Conservation (phyloP, 2,888 invertebrate species). For the Lasioglossum leucozonium region DNA sequence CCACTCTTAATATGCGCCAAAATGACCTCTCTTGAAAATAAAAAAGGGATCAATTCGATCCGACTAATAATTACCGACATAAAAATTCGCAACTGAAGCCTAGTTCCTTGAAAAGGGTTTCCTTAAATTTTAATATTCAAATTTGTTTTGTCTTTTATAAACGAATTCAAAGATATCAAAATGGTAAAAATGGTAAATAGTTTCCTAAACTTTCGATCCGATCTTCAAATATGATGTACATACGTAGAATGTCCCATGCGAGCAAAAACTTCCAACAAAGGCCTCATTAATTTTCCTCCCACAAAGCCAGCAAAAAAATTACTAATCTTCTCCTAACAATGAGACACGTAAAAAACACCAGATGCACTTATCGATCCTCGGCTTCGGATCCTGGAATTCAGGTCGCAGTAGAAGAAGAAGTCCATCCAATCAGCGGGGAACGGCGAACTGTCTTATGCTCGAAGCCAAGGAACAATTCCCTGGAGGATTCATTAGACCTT, state of each 20-base stretch:
- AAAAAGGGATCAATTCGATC: neutral
- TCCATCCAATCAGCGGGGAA: neutral
- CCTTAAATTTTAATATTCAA: neutral
- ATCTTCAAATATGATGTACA: too few species aligned
- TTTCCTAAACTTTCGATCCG: neutral
- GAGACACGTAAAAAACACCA: neutral
- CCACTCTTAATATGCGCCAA: too few species aligned
- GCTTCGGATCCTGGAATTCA: neutral
- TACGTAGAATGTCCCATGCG: too few species aligned
- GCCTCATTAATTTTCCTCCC: neutral
- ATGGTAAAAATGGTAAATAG: neutral
- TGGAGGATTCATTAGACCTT: slow-evolving; percentile 21
- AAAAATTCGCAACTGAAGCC: neutral
- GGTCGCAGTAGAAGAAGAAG: neutral
- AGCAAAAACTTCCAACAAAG: neutral
- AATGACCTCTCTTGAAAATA: too few species aligned
- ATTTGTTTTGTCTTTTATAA: neutral
- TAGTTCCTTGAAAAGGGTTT: neutral
- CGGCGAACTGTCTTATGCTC: neutral
- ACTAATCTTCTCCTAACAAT: neutral
- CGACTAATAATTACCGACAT: neutral
- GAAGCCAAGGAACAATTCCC: neutral
- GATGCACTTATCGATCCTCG: neutral
- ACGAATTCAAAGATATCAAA: neutral
- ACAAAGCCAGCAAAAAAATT: neutral